Conservation (phyloP, 2,888 invertebrate species). For the Scaptomyza tumidula region DNA sequence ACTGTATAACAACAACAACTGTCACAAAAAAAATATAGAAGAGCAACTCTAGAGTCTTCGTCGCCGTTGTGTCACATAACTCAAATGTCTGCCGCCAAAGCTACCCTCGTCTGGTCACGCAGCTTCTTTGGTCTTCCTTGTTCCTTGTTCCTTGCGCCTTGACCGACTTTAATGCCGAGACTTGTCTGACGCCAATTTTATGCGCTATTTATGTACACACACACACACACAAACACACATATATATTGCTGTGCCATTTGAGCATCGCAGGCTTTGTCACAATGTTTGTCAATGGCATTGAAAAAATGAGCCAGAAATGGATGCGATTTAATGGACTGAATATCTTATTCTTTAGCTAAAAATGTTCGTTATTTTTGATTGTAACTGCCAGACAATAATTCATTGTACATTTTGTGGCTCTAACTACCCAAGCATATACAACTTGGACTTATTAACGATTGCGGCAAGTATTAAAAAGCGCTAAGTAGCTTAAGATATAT, state of each 20-base stretch:
- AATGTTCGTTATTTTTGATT: background rate
- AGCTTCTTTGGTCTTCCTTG: slow-evolving; percentile 43
- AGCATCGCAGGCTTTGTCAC: slow-evolving; percentile 18
- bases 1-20: slow-evolving; percentile 37
- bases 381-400: background rate
- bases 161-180: slow-evolving; percentile 77
- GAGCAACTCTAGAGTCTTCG: slow-evolving; percentile 13
- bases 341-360: background rate
- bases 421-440: background rate
- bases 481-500: too few species aligned
- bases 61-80: slow-evolving; percentile 74
- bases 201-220: slow-evolving; percentile 50
- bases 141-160: slow-evolving; percentile 56
- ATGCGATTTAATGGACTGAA: slow-evolving; percentile 7
- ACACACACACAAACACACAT: too few species aligned
- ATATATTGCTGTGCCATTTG: slow-evolving; percentile 20
- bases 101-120: slow-evolving; percentile 75
- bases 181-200: slow-evolving; percentile 82
- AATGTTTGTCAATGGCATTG: slow-evolving; percentile 13
- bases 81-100: slow-evolving; percentile 77
- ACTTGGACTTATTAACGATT: background rate
- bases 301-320: background rate
- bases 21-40: background rate
- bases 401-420: background rate
- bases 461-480: too few species aligned